Evolutionary conservation across 2,888 invertebrate species (phyloP).

Genomic region (Erebia palarica): DNA sequence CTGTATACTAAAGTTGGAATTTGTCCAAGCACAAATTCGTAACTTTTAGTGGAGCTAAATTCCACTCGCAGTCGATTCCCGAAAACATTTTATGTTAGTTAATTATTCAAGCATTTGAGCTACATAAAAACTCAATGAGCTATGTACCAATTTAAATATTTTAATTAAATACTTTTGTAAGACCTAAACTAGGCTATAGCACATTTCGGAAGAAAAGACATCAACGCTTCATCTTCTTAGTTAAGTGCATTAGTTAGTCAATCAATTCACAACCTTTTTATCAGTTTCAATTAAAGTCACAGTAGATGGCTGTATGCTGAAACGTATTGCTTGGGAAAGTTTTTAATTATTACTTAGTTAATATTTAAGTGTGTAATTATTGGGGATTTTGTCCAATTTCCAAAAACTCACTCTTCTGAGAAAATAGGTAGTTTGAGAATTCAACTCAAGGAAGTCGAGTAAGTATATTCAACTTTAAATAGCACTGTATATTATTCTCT

Average conservation of each 20-base stretch:
- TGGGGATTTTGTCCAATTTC: too few species aligned
- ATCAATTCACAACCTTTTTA: too few species aligned
- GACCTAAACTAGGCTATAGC: not conserved
- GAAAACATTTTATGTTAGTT: constrained; percentile 34
- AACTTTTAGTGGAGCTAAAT: constrained; percentile 36
- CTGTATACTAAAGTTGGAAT: constrained; percentile 33
- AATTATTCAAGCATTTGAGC: constrained; percentile 29
- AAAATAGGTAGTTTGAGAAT: too few species aligned
- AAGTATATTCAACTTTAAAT: too few species aligned
- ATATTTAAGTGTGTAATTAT: too few species aligned
- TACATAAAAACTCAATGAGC: constrained; percentile 10
- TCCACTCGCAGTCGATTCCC: constrained; percentile 34
- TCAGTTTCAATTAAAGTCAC: too few species aligned
- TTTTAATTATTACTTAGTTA: too few species aligned
- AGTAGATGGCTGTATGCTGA: too few species aligned
- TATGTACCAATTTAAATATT: constrained; percentile 1
- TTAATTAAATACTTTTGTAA: not conserved
- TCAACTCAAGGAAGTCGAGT: too few species aligned
- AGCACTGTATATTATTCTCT: too few species aligned
- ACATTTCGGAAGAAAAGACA: constrained; percentile 9
- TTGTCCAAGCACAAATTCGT: constrained; percentile 35
- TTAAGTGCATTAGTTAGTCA: not conserved
- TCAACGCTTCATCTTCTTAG: constrained; percentile 1
- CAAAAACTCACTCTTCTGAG: too few species aligned
- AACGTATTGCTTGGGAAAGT: too few species aligned